These are phyloP conservation scores for Tenebrosternarchus preto DNA, from an alignment of 2,113 vertebrate genomes.

Conservation along the genomic window DNA sequence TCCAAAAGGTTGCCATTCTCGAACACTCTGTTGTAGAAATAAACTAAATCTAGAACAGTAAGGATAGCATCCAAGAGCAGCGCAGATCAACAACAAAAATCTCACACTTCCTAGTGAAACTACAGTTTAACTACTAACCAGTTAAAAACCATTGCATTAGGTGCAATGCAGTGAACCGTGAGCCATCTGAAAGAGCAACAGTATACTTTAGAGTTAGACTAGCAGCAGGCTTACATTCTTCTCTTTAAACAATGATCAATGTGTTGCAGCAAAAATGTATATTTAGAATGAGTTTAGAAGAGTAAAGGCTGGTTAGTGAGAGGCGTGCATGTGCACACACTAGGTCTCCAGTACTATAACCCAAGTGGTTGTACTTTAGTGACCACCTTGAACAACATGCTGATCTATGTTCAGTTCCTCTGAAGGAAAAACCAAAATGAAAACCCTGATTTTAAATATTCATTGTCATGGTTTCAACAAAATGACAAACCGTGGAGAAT, in stretches of 20 bases:
- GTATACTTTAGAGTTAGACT: background rate
- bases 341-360: no score
- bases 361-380: no score
- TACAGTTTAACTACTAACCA: no score
- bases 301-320: slow-evolving; percentile 24
- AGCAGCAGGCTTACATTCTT: slow-evolving; percentile 36
- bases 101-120: background rate
- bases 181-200: background rate
- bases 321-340: slow-evolving; percentile 9
- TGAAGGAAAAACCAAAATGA: background rate
- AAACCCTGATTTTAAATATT: no score
- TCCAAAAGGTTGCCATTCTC: background rate
- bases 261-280: slow-evolving; percentile 16
- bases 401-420: background rate
- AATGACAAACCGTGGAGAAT: no score
- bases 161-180: background rate
- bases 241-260: background rate
- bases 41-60: background rate
- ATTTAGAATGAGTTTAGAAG: background rate
- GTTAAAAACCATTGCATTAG: background rate
- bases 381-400: no score
- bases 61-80: no score
- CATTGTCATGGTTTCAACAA: no score
- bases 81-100: no score
- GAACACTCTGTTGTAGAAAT: background rate